Conservation (phyloP, 2,113 vertebrate species). For the Tragelaphus scriptus region DNA sequence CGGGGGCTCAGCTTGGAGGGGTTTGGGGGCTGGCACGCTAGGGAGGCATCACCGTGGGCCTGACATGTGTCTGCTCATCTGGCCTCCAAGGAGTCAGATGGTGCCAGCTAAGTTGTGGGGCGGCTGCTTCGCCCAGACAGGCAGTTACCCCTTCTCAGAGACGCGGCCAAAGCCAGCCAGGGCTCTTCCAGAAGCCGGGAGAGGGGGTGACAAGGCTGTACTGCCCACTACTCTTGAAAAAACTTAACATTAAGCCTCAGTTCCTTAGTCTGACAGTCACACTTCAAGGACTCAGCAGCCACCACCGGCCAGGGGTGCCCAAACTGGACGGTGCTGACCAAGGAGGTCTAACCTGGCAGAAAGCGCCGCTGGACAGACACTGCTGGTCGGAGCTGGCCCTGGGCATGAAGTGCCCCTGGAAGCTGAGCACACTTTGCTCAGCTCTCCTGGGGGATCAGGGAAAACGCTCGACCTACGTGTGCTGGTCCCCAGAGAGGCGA, state of each 20-base stretch:
- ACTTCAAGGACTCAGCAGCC: neutral
- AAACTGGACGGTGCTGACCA: neutral
- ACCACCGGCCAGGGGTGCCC: neutral
- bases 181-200: too few relatives aligned
- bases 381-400: neutral
- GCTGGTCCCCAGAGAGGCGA: neutral
- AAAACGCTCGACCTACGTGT: rapidly evolving
- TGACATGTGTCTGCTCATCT: neutral
- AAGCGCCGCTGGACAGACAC: neutral
- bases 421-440: neutral
- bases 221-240: neutral
- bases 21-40: neutral
- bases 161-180: rapidly evolving
- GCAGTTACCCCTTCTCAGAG: neutral
- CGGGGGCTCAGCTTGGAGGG: neutral
- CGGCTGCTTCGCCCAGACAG: rapidly evolving
- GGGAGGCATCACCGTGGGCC: neutral
- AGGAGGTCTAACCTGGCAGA: neutral
- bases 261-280: neutral
- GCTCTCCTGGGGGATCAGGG: neutral
- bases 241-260: neutral
- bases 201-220: neutral
- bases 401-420: neutral
- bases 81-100: neutral
- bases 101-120: neutral